These are phyloP conservation scores for Ptiloglossa arizonensis DNA, from an alignment of 1,140 invertebrate genomes.

Conservation along the genomic window DNA sequence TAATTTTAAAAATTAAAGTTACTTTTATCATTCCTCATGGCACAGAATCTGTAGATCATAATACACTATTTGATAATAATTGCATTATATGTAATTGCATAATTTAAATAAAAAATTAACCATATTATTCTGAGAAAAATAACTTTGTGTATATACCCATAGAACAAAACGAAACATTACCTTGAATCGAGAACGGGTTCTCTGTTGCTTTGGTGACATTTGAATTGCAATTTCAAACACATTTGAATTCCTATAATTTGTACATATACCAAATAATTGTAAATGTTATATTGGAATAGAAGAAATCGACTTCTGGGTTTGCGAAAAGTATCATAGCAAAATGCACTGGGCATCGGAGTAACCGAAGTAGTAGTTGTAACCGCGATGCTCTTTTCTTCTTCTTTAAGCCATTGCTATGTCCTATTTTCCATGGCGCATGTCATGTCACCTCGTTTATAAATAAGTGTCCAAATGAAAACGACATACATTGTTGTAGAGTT, in stretches of 20 bases:
- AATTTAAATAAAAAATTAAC: neutral
- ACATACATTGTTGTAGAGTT: neutral
- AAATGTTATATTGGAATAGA: neutral
- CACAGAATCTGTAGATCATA: neutral
- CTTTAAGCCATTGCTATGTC: slow-evolving; percentile 49
- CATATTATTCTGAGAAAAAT: neutral
- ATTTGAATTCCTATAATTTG: slow-evolving; percentile 31
- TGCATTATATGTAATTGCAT: neutral
- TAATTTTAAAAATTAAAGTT: neutral
- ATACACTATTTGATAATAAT: neutral
- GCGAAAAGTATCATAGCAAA: slow-evolving; percentile 25
- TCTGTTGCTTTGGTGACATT: slow-evolving; percentile 73
- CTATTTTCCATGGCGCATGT: slow-evolving; percentile 65
- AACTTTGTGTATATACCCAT: neutral
- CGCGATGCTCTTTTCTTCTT: slow-evolving; percentile 34
- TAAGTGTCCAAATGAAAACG: slow-evolving; percentile 38
- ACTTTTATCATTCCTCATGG: neutral
- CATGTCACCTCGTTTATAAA: slow-evolving; percentile 54
- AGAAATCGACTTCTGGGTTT: neutral
- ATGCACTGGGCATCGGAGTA: slow-evolving; percentile 20
- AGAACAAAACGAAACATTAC: slow-evolving; percentile 57
- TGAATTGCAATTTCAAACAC: slow-evolving; percentile 54
- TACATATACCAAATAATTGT: slow-evolving; percentile 3
- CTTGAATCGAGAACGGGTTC: slow-evolving; percentile 73
- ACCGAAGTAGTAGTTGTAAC: slow-evolving; percentile 2